phyloP scores from a whole-genome alignment of 1,140 invertebrate genomes.

The Macrocentrus cingulum region DNA sequence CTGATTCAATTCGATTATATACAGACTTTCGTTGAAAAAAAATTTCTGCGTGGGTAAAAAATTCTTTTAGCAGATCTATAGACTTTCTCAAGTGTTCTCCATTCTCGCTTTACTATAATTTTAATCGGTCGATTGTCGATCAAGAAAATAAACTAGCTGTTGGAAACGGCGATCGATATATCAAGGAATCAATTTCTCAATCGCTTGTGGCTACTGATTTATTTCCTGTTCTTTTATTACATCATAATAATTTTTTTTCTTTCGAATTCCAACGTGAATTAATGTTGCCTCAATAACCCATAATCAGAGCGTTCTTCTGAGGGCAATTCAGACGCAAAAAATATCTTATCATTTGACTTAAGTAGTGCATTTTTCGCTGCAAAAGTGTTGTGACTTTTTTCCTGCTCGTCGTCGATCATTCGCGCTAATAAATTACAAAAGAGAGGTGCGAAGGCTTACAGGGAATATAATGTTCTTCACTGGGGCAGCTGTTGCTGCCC shows the following conservation, averaged over 20 bases:
- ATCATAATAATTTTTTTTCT: conserved; percentile 19
- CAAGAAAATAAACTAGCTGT: neutral
- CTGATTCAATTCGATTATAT: too few species aligned
- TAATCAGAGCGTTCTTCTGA: conserved; percentile 30
- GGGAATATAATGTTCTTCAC: neutral
- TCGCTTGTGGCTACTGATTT: conserved; percentile 31
- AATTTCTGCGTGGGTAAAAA: too few species aligned
- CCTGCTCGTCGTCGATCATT: conserved; percentile 13
- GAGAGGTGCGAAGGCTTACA: neutral
- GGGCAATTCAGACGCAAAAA: too few species aligned
- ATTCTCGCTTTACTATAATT: too few species aligned
- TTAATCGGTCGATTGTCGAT: too few species aligned
- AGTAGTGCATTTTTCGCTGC: too few species aligned
- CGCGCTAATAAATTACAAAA: conserved; percentile 3
- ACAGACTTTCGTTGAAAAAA: too few species aligned
- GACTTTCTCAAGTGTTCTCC: too few species aligned
- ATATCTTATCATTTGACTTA: too few species aligned
- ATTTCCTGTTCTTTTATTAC: conserved; percentile 20
- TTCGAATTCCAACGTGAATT: conserved; percentile 14
- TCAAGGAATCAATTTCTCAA: conserved; percentile 41
- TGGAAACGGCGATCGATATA: conserved; percentile 23
- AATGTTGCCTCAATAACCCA: conserved; percentile 31
- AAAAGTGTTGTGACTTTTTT: neutral
- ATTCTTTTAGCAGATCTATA: too few species aligned
- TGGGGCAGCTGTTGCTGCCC: conserved; percentile 5